Evolutionary conservation across 2,888 invertebrate species (phyloP).

Genomic region (Rhamphomyia laevipes): DNA sequence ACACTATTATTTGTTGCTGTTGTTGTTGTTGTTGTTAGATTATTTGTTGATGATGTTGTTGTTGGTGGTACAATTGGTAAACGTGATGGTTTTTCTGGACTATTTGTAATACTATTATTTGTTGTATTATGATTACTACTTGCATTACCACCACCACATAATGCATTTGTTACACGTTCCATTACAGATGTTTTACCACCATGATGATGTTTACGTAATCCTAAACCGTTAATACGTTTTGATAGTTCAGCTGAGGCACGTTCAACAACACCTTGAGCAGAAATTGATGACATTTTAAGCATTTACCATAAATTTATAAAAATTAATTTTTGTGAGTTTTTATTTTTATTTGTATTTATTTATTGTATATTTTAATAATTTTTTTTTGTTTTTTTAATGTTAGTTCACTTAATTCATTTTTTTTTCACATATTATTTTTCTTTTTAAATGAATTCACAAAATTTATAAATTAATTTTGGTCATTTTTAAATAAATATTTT

Average conservation of each 20-base stretch:
- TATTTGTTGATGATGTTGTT: neutral
- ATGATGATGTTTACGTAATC: constrained; percentile 49
- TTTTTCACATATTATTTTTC: too few species aligned
- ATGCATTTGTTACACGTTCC: constrained; percentile 77
- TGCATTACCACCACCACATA: constrained; percentile 56
- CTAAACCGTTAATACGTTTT: constrained; percentile 76
- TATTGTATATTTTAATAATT: too few species aligned
- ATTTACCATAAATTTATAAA: too few species aligned
- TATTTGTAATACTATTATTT: constrained; percentile 10
- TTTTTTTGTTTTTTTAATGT: too few species aligned
- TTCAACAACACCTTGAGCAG: constrained; percentile 83
- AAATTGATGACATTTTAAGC: constrained; percentile 63
- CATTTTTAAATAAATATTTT: too few species aligned
- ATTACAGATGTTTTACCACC: constrained; percentile 58
- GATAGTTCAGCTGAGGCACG: constrained; percentile 82
- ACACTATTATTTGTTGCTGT: neutral
- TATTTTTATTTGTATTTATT: too few species aligned
- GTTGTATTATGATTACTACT: constrained; percentile 21
- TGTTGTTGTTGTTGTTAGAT: neutral
- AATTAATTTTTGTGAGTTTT: too few species aligned
- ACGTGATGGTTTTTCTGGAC: neutral
- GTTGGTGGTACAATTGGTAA: neutral
- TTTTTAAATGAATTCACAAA: too few species aligned
- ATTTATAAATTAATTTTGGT: too few species aligned
- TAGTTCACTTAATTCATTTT: too few species aligned